Percentiles rank a stretch among this genome's conserved stretches.
These are phyloP conservation scores for Brachyalestes nurse DNA, from an alignment of 2,797 vertebrate species.

Conservation along the genomic window DNA sequence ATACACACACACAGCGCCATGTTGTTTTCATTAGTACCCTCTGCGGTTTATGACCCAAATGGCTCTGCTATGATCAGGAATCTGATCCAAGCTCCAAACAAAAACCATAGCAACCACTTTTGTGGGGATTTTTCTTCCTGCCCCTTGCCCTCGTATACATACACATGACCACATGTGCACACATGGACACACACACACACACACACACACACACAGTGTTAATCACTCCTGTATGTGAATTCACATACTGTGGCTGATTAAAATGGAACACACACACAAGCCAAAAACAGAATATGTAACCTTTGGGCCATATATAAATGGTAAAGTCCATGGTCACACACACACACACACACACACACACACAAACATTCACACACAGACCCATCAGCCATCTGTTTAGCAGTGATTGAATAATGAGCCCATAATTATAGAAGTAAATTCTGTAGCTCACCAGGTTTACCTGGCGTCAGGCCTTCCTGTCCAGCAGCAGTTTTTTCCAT, in stretches of 20 bases:
- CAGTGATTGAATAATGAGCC: slow-evolving; percentile 43
- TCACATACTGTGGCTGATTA: slow-evolving; percentile 53
- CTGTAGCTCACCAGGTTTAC: slow-evolving; percentile 33
- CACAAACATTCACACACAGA: slow-evolving; percentile 25
- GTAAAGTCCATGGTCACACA: not conserved
- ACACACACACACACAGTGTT: slow-evolving; percentile 47
- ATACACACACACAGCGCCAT: slow-evolving; percentile 72
- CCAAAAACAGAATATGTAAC: slow-evolving; percentile 8
- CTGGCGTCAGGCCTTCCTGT: slow-evolving; percentile 20
- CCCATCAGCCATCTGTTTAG: slow-evolving; percentile 29
- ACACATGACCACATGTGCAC: slow-evolving; percentile 45
- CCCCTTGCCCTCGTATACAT: slow-evolving; percentile 52
- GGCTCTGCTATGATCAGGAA: slow-evolving; percentile 75
- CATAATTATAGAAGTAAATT: slow-evolving; percentile 46
- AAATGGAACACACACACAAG: slow-evolving; percentile 6
- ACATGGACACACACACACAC: slow-evolving; percentile 47
- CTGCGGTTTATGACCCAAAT: slow-evolving; percentile 68
- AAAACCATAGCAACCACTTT: slow-evolving; percentile 72
- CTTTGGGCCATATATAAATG: slow-evolving; percentile 21
- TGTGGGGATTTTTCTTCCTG: slow-evolving; percentile 60
- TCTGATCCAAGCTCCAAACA: slow-evolving; percentile 74
- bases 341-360: slow-evolving; percentile 8
- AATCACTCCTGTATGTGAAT: slow-evolving; percentile 47
- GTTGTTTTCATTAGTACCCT: slow-evolving; percentile 79
- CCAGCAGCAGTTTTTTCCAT: slow-evolving; percentile 9